These are phyloP conservation scores for Molorchus minor DNA, from an alignment of 2,888 invertebrate genomes.

Conservation along the genomic window DNA sequence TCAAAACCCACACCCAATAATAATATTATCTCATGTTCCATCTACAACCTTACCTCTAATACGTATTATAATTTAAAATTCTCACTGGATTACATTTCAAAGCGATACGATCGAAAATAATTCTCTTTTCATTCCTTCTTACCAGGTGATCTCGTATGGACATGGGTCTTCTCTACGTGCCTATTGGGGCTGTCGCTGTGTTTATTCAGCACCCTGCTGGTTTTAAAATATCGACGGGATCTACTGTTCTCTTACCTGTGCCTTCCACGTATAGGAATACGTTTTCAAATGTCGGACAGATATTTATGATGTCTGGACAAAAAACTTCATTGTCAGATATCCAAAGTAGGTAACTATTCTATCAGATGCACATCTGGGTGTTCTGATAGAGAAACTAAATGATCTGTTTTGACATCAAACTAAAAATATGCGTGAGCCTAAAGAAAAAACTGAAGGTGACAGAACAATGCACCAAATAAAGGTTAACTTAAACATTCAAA, in stretches of 20 bases:
- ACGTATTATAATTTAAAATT: too few species aligned
- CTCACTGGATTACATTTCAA: constrained; percentile 2
- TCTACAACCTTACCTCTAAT: too few species aligned
- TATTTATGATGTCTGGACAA: constrained; percentile 37
- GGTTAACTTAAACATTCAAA: too few species aligned
- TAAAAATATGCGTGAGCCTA: too few species aligned
- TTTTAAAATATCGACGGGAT: constrained; percentile 35
- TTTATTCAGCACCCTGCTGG: constrained; percentile 44
- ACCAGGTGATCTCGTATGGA: constrained; percentile 17
- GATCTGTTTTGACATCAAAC: too few species aligned
- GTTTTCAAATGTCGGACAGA: constrained; percentile 36
- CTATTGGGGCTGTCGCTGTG: constrained; percentile 30
- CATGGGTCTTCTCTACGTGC: neutral
- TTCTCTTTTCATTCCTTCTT: constrained; percentile 1
- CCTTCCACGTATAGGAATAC: constrained; percentile 11
- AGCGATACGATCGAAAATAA: neutral
- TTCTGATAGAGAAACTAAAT: too few species aligned
- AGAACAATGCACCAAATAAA: too few species aligned
- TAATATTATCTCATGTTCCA: too few species aligned
- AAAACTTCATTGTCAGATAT: constrained; percentile 20
- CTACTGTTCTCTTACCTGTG: constrained; percentile 28
- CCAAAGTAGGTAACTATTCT: constrained; percentile 2
- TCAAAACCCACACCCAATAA: too few species aligned
- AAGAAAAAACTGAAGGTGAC: too few species aligned
- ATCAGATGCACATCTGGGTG: neutral